Evolutionary conservation across 2,797 vertebrate genomes (phyloP).

Genomic region (Onychomys torridus): DNA sequence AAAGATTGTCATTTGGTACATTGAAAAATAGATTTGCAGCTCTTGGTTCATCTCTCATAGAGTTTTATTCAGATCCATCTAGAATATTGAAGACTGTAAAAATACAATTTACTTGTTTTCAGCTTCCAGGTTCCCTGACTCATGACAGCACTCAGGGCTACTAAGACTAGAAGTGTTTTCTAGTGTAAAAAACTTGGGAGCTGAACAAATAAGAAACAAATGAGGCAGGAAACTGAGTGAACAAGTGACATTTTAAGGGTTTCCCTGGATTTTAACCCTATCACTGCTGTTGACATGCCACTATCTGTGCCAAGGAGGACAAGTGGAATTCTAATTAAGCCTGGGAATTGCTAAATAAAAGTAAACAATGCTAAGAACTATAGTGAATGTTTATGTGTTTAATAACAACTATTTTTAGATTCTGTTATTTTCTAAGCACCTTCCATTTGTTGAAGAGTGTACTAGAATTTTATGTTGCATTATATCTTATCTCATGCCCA

Average conservation of each 20-base stretch:
- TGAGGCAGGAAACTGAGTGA: conserved; percentile 26
- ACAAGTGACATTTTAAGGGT: neutral
- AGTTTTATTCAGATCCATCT: neutral
- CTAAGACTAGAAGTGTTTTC: neutral
- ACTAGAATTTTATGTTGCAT: neutral
- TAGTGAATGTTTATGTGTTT: neutral
- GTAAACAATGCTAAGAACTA: neutral
- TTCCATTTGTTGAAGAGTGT: neutral
- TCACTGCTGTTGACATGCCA: neutral
- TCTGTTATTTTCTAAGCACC: conserved; percentile 1
- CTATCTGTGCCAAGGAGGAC: neutral
- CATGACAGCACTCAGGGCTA: neutral
- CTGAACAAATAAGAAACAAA: conserved; percentile 32
- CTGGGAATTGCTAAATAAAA: neutral
- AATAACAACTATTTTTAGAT: neutral
- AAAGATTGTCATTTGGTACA: neutral
- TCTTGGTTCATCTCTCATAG: neutral
- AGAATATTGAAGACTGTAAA: neutral
- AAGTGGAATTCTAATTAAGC: neutral
- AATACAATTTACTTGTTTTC: neutral
- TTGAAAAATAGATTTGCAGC: neutral
- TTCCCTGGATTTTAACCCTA: neutral
- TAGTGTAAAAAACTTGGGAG: neutral
- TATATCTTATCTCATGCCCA: neutral
- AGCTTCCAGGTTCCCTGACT: conserved; percentile 23